Percentiles rank a stretch among this genome's conserved stretches.
These are phyloP conservation scores for Anastrepha obliqua DNA, from an alignment of 1,140 invertebrate species.

Conservation along the genomic window DNA sequence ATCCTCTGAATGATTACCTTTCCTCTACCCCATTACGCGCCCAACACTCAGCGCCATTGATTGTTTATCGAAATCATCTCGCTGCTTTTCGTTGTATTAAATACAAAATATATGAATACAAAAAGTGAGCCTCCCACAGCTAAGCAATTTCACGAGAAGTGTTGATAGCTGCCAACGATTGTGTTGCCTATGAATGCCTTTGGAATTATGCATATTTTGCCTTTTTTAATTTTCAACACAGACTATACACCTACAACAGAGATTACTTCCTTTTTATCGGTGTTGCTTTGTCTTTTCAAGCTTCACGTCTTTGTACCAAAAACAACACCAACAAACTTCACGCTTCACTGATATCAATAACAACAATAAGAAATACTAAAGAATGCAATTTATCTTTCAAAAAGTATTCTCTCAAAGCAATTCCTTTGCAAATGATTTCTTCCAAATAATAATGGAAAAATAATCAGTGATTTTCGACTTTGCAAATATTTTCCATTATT, in stretches of 20 bases:
- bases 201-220: slow-evolving; percentile 20
- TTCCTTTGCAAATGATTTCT: slow-evolving; percentile 7
- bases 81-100: not conserved
- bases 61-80: not conserved
- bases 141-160: not conserved
- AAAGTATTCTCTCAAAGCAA: not conserved
- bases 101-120: not conserved
- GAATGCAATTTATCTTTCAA: slow-evolving; percentile 45
- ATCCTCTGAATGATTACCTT: not conserved
- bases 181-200: slow-evolving; percentile 11
- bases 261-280: not conserved
- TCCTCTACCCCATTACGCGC: not conserved
- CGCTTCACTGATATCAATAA: not conserved
- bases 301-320: not conserved
- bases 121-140: not conserved
- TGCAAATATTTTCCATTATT: slow-evolving; percentile 4
- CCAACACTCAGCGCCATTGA: not conserved
- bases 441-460: slow-evolving; percentile 21
- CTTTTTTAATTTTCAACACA: not conserved
- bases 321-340: not conserved
- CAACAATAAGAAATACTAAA: not conserved
- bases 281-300: not conserved
- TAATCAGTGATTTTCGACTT: not conserved
- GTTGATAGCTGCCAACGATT: not conserved
- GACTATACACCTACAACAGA: not conserved